Base-by-base conservation (phyloP, 2,113 vertebrate genomes). In the Camelus bactrianus region DNA sequence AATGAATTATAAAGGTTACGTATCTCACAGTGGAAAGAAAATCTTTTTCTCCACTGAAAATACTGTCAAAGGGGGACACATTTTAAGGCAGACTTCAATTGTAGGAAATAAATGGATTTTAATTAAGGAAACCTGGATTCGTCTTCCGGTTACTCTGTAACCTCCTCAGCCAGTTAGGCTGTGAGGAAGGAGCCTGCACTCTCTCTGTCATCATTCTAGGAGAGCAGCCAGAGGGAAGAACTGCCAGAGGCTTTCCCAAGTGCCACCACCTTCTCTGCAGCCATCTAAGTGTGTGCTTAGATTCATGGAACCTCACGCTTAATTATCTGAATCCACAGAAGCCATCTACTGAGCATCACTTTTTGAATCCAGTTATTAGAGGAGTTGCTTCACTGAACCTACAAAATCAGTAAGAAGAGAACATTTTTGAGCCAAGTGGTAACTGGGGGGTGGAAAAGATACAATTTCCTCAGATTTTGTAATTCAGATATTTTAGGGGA, bases 41-140 rank as follows among this genome's bases (percentile, higher is more conserved):
- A 79, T 70, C 38, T 64, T 73, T 60, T 80, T 54, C 56, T 82
- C 42, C 32, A 83, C 11, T 73, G 50, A 92, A 93, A 94, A 93
- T 58, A 84, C 0, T 70, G 24, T 90, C n/a, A 54, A 86, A 89
- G 15, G 12, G 48, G 54, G 19, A 72, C 19, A 91, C 11, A 89
- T 26, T 87, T 81, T 81, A 93, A 96, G 94, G 79, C 30, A 90
- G n/a, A 72, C 73, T 94, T 96, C 42, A 70, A 38, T 26, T 82
- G n/a, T 30, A 81, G 89, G 26, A 93, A 65, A 92, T 38, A 65
- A 90, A 94, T 28, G 84, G 54, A 58, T 54, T 80, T 95, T 87
- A 89, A 77, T 60, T 83, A 80, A 87, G 80, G 92, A 92, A 95
- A 42, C 32, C 32, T 64, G 32, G 32, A 12, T 81, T 54, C 8